Evolutionary conservation across 2,113 vertebrate genomes (phyloP).

Genomic region (Crotophaga sulcirostris): DNA sequence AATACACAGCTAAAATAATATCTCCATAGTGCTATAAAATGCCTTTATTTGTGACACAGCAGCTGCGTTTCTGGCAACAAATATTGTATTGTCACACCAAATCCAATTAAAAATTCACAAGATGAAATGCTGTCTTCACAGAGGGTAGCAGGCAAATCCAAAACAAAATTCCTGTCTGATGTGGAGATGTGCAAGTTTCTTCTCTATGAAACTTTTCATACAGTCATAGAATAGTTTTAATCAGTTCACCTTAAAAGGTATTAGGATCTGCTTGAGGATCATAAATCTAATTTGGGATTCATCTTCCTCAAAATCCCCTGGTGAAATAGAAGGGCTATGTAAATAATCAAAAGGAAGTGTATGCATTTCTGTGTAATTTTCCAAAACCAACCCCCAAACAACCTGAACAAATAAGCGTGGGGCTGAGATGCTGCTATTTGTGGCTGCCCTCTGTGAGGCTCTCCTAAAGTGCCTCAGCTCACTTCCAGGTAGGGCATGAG

Average conservation of each 20-base stretch:
- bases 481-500: not conserved
- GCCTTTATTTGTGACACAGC: slow-evolving; percentile 11
- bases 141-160: not conserved
- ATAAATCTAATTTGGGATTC: not conserved
- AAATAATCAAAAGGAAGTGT: not conserved
- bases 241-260: not conserved
- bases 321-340: not conserved
- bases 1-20: slow-evolving; percentile 17
- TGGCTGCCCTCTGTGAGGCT: not conserved
- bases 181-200: not conserved
- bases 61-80: slow-evolving; percentile 1
- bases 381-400: not conserved
- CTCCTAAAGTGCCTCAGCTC: not conserved
- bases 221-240: not conserved
- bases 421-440: not conserved
- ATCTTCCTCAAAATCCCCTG: not conserved
- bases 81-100: not conserved
- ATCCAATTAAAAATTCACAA: not conserved
- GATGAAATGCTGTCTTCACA: not conserved
- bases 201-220: not conserved
- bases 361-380: not conserved
- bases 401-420: not conserved
- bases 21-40: not conserved
- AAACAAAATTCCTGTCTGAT: not conserved
- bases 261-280: not conserved